A percentile compares a stretch with the other conserved stretches of the same genome.
These are phyloP conservation scores for Eleginops maclovinus DNA, from an alignment of 2,113 vertebrate genomes.

Conservation along the genomic window DNA sequence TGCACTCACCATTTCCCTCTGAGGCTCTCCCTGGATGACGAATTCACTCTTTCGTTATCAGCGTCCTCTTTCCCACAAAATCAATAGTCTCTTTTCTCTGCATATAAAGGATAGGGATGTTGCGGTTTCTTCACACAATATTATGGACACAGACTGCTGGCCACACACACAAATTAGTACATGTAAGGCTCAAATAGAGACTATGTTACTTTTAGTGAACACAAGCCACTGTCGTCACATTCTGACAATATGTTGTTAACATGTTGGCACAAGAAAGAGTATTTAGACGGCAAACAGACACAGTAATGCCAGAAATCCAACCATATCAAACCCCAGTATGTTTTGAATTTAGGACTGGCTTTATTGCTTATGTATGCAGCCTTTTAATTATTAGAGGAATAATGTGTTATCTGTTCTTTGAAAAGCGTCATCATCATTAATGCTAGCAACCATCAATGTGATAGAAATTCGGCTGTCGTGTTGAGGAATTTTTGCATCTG, in stretches of 20 bases:
- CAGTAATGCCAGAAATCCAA: slow-evolving; percentile 6
- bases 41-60: slow-evolving; percentile 73
- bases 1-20: slow-evolving; percentile 68
- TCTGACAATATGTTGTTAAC: neutral
- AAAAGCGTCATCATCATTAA: neutral
- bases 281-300: neutral
- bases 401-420: neutral
- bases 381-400: no score
- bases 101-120: slow-evolving; percentile 35
- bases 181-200: neutral
- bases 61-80: slow-evolving; percentile 70
- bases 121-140: slow-evolving; percentile 23
- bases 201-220: neutral
- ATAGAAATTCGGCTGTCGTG: neutral
- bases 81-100: slow-evolving; percentile 72
- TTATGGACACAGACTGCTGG: slow-evolving; percentile 7
- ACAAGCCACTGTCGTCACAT: neutral
- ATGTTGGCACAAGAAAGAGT: neutral
- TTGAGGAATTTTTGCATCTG: neutral
- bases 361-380: no score
- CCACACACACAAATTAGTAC: neutral
- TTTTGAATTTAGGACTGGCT: no score
- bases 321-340: neutral
- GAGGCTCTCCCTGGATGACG: slow-evolving; percentile 70
- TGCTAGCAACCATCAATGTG: neutral